Conservation (phyloP, 1,140 invertebrate species). For the Drosophila orosa region DNA sequence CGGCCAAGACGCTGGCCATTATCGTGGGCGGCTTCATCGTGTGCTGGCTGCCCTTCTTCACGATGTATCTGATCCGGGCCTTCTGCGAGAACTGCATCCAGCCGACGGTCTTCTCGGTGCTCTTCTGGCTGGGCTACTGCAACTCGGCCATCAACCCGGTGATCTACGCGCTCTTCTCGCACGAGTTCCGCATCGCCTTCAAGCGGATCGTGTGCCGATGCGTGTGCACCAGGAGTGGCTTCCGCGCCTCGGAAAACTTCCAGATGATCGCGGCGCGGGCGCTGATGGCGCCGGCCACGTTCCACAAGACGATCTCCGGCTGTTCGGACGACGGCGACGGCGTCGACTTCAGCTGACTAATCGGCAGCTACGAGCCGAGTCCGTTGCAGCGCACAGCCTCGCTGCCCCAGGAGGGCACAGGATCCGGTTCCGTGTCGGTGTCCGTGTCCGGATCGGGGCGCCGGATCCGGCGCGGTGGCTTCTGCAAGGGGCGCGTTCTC, state of each 20-base stretch:
- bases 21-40: slow-evolving; percentile 96
- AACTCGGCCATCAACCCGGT: slow-evolving; percentile 95
- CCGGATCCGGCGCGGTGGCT: slow-evolving; percentile 69
- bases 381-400: slow-evolving; percentile 68
- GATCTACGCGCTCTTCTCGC: slow-evolving; percentile 94
- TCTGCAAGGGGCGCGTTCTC: slow-evolving; percentile 75
- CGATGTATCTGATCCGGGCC: slow-evolving; percentile 92
- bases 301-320: slow-evolving; percentile 82
- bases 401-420: slow-evolving; percentile 58
- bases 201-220: slow-evolving; percentile 90
- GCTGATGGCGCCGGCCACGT: slow-evolving; percentile 80
- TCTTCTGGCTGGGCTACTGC: slow-evolving; percentile 97
- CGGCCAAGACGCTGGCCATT: slow-evolving; percentile 95
- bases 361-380: slow-evolving; percentile 67
- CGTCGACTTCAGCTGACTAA: slow-evolving; percentile 82
- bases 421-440: slow-evolving; percentile 37
- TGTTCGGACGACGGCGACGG: slow-evolving; percentile 80
- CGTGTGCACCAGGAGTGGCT: slow-evolving; percentile 84
- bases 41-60: slow-evolving; percentile 96
- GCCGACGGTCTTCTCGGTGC: slow-evolving; percentile 89
- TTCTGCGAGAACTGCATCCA: slow-evolving; percentile 89
- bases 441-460: slow-evolving; percentile 52
- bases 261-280: slow-evolving; percentile 82
- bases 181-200: slow-evolving; percentile 93
- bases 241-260: slow-evolving; percentile 82